Evolutionary conservation across 2,797 vertebrate genomes (phyloP).

Genomic region (Premnoplex brunnescens): DNA sequence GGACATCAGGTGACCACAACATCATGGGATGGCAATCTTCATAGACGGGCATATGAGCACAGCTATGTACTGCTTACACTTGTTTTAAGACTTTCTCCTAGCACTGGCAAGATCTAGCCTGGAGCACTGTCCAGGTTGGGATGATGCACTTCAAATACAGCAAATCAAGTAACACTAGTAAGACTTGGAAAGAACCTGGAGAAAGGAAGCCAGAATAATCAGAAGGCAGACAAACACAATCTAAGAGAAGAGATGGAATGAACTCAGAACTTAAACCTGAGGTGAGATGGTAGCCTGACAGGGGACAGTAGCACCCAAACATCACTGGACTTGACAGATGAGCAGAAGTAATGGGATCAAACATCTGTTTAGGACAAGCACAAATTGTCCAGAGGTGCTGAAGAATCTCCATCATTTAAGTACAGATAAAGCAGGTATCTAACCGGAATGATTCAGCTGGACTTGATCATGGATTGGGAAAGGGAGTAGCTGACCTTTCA

Average conservation of each 20-base stretch:
- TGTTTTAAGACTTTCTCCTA: neutral
- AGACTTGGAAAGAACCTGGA: neutral
- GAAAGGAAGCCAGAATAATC: neutral
- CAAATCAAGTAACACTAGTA: neutral
- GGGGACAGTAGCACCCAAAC: neutral
- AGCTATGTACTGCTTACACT: neutral
- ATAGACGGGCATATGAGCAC: neutral
- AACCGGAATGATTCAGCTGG: neutral
- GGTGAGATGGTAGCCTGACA: neutral
- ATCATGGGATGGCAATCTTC: neutral
- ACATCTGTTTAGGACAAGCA: neutral
- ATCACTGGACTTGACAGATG: neutral
- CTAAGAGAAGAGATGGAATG: neutral
- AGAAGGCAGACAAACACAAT: neutral
- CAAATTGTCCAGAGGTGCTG: neutral
- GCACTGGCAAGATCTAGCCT: neutral
- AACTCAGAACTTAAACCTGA: neutral
- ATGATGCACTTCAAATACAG: neutral
- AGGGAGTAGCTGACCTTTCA: neutral
- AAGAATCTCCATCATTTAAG: neutral
- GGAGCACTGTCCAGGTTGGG: neutral
- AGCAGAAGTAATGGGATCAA: neutral
- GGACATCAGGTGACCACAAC: neutral
- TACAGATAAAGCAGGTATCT: neutral
- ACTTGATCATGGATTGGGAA: neutral